These are phyloP conservation scores for Octopus sinensis DNA, from an alignment of 1,140 invertebrate species.

Conservation along the genomic window DNA sequence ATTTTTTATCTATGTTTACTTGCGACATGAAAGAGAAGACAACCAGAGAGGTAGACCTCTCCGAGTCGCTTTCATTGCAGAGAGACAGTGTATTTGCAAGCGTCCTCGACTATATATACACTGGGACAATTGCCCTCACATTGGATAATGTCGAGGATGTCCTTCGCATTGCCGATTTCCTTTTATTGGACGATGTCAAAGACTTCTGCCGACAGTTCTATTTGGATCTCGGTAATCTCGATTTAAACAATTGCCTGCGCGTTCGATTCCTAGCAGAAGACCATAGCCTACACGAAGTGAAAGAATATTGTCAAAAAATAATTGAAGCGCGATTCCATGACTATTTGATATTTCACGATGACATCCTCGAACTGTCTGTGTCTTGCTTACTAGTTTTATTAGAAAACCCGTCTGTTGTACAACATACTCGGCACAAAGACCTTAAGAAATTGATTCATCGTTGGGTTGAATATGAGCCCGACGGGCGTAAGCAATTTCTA, in stretches of 20 bases:
- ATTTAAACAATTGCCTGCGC: constrained; percentile 48
- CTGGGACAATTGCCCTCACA: constrained; percentile 66
- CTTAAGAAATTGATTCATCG: constrained; percentile 41
- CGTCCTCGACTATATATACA: constrained; percentile 87
- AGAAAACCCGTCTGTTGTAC: constrained; percentile 44
- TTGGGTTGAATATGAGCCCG: constrained; percentile 47
- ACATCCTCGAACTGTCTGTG: constrained; percentile 53
- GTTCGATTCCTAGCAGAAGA: constrained; percentile 47
- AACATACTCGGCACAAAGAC: constrained; percentile 46
- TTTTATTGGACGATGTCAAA: constrained; percentile 65
- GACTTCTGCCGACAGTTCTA: constrained; percentile 53
- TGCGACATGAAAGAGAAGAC: constrained; percentile 59
- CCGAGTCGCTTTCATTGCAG: constrained; percentile 46
- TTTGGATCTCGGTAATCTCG: constrained; percentile 49
- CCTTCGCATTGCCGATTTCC: constrained; percentile 49
- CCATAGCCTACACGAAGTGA: constrained; percentile 49
- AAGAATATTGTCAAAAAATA: constrained; percentile 42
- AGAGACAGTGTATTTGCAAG: constrained; percentile 67
- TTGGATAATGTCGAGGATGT: constrained; percentile 82
- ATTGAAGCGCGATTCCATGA: constrained; percentile 53
- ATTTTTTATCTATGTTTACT: constrained; percentile 55
- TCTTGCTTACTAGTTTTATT: constrained; percentile 41
- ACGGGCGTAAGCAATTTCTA: constrained; percentile 30
- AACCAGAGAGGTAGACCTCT: constrained; percentile 69
- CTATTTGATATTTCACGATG: constrained; percentile 49